Evolutionary conservation across 2,888 invertebrate species (phyloP).

Genomic region (Heliconius erato): DNA sequence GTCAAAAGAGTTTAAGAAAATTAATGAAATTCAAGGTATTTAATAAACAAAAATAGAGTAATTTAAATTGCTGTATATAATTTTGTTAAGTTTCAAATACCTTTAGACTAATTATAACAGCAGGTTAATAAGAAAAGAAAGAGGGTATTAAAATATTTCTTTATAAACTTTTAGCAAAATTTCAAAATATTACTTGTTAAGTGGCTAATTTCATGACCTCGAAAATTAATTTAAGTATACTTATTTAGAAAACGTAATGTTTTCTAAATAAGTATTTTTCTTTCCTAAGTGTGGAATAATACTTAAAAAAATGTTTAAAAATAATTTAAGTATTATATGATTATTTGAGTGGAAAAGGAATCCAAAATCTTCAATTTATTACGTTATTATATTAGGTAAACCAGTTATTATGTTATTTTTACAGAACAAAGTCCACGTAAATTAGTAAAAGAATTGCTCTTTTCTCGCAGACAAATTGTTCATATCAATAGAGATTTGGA

Average conservation of each 20-base stretch:
- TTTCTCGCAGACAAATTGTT: constrained; percentile 71
- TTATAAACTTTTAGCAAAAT: not conserved
- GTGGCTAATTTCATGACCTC: not conserved
- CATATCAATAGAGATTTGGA: constrained; percentile 71
- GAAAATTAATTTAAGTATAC: not conserved
- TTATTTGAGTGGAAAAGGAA: not conserved
- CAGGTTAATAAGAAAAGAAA: not conserved
- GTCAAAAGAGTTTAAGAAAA: constrained; percentile 44
- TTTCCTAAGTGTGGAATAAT: no score
- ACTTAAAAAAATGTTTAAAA: no score
- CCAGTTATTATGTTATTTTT: constrained; percentile 43
- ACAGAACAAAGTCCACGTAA: constrained; percentile 56
- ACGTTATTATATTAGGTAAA: constrained; percentile 12
- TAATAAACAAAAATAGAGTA: not conserved
- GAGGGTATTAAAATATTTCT: not conserved
- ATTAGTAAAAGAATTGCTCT: constrained; percentile 67
- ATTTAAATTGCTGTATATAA: not conserved
- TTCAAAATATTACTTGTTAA: not conserved
- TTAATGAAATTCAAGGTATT: constrained; percentile 58
- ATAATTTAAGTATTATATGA: no score
- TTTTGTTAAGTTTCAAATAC: not conserved
- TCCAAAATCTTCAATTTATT: not conserved
- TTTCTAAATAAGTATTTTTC: no score
- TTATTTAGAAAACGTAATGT: no score
- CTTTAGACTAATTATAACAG: not conserved